Percentiles rank a stretch among this genome's conserved stretches.
Evolutionary conservation across 2,888 invertebrate genomes (phyloP).

Genomic region (Andrena camellia): DNA sequence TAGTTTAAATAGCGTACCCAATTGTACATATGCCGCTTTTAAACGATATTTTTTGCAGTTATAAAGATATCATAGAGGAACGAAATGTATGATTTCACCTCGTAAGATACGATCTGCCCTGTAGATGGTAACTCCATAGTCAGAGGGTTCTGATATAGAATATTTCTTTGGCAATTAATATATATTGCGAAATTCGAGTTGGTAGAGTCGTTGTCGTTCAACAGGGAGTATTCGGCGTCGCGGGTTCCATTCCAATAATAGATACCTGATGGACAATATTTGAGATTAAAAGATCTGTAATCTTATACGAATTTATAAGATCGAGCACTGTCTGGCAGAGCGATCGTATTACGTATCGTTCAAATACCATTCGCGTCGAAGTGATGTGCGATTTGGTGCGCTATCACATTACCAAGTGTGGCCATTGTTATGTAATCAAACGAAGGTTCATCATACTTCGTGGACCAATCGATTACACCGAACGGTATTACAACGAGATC

Average conservation of each 20-base stretch:
- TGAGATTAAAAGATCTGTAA: slow-evolving; percentile 5
- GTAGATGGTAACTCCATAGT: slow-evolving; percentile 64
- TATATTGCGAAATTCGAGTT: slow-evolving; percentile 63
- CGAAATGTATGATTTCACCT: slow-evolving; percentile 54
- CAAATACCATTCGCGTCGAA: slow-evolving; percentile 76
- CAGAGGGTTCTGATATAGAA: slow-evolving; percentile 53
- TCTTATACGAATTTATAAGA: slow-evolving; percentile 22
- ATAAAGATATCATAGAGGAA: slow-evolving; percentile 13
- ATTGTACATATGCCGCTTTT: slow-evolving; percentile 11
- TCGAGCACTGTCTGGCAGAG: slow-evolving; percentile 8
- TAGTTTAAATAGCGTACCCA: background rate
- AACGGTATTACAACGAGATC: slow-evolving; percentile 75
- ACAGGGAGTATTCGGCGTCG: slow-evolving; percentile 42
- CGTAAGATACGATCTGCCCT: slow-evolving; percentile 65
- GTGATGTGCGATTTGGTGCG: slow-evolving; percentile 77
- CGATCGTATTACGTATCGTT: slow-evolving; percentile 29
- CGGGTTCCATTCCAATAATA: slow-evolving; percentile 72
- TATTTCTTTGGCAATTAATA: slow-evolving; percentile 62
- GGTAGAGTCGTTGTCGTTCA: slow-evolving; percentile 42
- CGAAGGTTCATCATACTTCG: slow-evolving; percentile 36
- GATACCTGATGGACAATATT: slow-evolving; percentile 65
- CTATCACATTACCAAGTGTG: slow-evolving; percentile 75
- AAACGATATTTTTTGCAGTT: slow-evolving; percentile 28
- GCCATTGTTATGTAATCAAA: slow-evolving; percentile 72
- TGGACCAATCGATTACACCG: slow-evolving; percentile 74